Conservation (phyloP, 2,113 vertebrate genomes). For the Urocolius indicus region DNA sequence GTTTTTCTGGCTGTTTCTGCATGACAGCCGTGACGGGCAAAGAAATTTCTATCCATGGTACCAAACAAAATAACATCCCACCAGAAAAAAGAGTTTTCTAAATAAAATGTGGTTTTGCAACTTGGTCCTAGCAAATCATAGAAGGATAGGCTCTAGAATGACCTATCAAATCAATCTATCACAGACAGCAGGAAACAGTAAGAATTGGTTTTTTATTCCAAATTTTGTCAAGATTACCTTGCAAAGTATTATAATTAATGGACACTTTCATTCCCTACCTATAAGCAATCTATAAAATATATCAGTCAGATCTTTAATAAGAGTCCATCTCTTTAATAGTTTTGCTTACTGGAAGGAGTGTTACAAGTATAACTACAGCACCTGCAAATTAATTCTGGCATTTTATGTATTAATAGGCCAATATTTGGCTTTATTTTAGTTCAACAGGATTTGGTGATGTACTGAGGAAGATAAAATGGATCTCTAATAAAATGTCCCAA, state of each 20-base stretch:
- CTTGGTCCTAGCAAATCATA: background rate
- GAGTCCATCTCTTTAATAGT: background rate
- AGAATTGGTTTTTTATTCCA: background rate
- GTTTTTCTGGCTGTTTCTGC: background rate
- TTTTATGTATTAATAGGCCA: background rate
- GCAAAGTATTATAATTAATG: background rate
- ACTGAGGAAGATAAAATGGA: background rate
- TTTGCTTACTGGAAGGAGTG: background rate
- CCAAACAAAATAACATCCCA: background rate
- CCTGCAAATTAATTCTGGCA: background rate
- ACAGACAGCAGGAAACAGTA: background rate
- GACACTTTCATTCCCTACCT: background rate
- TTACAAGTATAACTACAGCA: background rate
- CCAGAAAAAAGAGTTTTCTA: background rate
- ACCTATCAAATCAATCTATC: background rate
- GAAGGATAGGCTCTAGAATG: background rate
- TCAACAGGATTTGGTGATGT: background rate
- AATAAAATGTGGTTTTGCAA: background rate
- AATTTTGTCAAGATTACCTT: background rate
- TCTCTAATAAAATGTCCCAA: background rate
- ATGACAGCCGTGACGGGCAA: background rate
- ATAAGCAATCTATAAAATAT: background rate
- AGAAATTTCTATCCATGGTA: background rate
- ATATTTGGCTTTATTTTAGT: background rate
- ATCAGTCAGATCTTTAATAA: background rate